Percentiles rank a stretch among this genome's conserved stretches.
Conservation (phyloP, 2,888 invertebrate genomes). For the Paralinhomoeus sp. region DNA sequence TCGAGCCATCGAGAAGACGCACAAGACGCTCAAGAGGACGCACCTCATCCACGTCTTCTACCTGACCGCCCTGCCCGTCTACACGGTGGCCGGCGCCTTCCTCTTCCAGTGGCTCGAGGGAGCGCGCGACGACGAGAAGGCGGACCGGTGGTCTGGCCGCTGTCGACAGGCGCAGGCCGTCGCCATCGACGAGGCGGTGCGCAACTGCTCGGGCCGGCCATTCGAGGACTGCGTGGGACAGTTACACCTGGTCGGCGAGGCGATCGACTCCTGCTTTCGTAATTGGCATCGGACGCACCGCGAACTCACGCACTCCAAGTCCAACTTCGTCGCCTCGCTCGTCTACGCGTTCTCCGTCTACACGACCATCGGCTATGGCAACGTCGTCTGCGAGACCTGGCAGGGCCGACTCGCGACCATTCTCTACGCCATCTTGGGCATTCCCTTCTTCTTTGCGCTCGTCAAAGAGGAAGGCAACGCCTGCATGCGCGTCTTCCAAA, state of each 20-base stretch:
- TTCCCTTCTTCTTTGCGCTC: constrained; percentile 18
- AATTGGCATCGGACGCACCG: constrained; percentile 11
- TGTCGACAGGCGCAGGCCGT: constrained; percentile 7
- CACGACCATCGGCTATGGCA: constrained; percentile 19
- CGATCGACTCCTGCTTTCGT: constrained; percentile 12
- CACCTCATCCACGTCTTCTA: constrained; percentile 14
- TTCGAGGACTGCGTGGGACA: no score
- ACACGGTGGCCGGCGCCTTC: constrained; percentile 15
- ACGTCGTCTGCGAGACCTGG: constrained; percentile 13
- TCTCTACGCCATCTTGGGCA: constrained; percentile 14
- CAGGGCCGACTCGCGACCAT: constrained; percentile 13
- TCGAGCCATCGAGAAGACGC: neutral
- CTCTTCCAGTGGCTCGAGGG: constrained; percentile 15
- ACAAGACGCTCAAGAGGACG: neutral
- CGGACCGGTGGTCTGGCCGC: constrained; percentile 9
- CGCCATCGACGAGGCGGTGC: neutral
- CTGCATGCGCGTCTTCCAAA: no score
- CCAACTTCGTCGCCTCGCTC: constrained; percentile 15
- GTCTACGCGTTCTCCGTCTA: constrained; percentile 18
- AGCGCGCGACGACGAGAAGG: constrained; percentile 11
- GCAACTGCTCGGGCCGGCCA: neutral
- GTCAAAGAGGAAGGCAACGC: constrained; percentile 8
- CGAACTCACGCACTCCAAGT: constrained; percentile 13
- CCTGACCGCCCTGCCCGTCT: constrained; percentile 12
- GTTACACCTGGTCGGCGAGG: neutral